Conservation (phyloP, 2,888 invertebrate species). For the Tolmerus cingulatus region DNA sequence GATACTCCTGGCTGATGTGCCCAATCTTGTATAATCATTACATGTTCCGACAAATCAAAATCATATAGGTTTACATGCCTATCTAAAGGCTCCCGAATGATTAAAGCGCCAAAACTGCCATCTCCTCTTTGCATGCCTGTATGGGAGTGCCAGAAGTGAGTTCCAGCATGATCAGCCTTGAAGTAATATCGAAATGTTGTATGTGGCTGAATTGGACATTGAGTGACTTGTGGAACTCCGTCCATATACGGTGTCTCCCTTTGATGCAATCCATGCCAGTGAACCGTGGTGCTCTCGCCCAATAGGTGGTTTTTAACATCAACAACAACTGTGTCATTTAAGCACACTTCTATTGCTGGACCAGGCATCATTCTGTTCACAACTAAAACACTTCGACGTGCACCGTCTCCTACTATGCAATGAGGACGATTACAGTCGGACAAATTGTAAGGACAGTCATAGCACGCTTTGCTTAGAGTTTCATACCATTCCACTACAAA, state of each 20-base stretch:
- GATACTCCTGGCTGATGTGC: constrained; percentile 74
- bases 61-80: constrained; percentile 77
- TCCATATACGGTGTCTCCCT: constrained; percentile 84
- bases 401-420: constrained; percentile 86
- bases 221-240: constrained; percentile 85
- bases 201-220: constrained; percentile 82
- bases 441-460: constrained; percentile 76
- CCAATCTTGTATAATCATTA: constrained; percentile 84
- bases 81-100: constrained; percentile 75
- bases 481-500: constrained; percentile 78
- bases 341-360: constrained; percentile 85
- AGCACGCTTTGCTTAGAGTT: constrained; percentile 89
- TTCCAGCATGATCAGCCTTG: constrained; percentile 76
- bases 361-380: constrained; percentile 90
- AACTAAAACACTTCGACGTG: constrained; percentile 76
- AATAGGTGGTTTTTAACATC: constrained; percentile 82
- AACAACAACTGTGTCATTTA: constrained; percentile 83
- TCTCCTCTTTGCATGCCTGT: constrained; percentile 86
- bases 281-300: constrained; percentile 84
- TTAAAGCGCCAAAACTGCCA: constrained; percentile 81
- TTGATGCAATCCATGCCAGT: constrained; percentile 93
- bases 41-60: constrained; percentile 77
- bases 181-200: constrained; percentile 80
- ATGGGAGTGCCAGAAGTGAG: constrained; percentile 87
- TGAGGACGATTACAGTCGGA: constrained; percentile 80